Evolutionary conservation across 2,888 invertebrate species (phyloP).

Genomic region (Pinctada fucata): DNA sequence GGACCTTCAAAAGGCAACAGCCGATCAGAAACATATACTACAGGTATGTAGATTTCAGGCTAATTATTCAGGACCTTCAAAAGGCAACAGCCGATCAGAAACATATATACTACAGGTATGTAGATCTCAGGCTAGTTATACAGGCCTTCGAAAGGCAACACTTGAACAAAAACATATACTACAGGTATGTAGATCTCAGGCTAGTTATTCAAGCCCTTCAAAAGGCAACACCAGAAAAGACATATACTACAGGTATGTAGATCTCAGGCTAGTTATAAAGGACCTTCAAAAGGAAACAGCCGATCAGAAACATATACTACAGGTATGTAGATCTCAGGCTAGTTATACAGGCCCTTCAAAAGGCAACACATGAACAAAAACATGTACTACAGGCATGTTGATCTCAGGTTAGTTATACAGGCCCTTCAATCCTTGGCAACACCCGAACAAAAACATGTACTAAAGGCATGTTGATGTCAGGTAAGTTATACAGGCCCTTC

Average conservation of each 20-base stretch:
- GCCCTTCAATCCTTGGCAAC: neutral
- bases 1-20: neutral
- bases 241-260: slow-evolving; percentile 92
- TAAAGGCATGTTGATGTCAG: slow-evolving; percentile 92
- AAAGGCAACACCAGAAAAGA: neutral
- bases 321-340: slow-evolving; percentile 99
- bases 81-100: neutral
- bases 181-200: neutral
- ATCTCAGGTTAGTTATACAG: neutral
- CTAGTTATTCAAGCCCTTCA: neutral
- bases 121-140: neutral
- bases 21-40: slow-evolving; percentile 80
- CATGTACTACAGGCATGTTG: slow-evolving; percentile 66
- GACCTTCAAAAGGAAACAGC: neutral
- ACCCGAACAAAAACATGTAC: slow-evolving; percentile 73
- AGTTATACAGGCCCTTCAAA: slow-evolving; percentile 87
- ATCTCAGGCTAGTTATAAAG: neutral
- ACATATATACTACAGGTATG: neutral
- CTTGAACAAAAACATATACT: neutral
- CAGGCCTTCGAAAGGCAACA: neutral
- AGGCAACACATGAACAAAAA: slow-evolving; percentile 62
- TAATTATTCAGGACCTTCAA: neutral
- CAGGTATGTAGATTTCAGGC: slow-evolving; percentile 83
- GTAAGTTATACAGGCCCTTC: slow-evolving; percentile 91
- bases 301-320: slow-evolving; percentile 80